Conservation (phyloP, 2,113 vertebrate genomes). For the Gambusia affinis region DNA sequence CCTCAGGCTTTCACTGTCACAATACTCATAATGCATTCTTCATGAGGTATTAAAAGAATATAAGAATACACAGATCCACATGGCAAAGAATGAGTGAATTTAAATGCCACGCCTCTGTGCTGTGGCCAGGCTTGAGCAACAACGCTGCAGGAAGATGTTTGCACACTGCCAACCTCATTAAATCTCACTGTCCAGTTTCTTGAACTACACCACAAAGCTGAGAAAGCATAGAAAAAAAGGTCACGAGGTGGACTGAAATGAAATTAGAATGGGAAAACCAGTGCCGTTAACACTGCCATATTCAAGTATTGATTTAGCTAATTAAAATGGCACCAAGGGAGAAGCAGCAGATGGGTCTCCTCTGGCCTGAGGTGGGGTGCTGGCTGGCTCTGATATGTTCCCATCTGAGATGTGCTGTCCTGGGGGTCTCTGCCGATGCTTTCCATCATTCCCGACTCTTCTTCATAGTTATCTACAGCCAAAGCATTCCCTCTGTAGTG, state of each 20-base stretch:
- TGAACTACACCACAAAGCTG: conserved; percentile 61
- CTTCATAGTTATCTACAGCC: conserved; percentile 54
- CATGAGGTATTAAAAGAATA: conserved; percentile 77
- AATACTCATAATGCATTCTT: conserved; percentile 71
- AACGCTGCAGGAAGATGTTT: conserved; percentile 71
- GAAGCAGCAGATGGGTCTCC: conserved; percentile 73
- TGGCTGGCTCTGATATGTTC: conserved; percentile 72
- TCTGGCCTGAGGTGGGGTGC: conserved; percentile 67
- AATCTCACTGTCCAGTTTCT: conserved; percentile 64
- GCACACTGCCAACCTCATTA: conserved; percentile 78
- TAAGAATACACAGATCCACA: conserved; percentile 68
- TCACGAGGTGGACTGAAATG: conserved; percentile 72
- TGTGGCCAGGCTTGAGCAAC: conserved; percentile 51
- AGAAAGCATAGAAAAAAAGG: conserved; percentile 72
- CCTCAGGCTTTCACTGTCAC: conserved; percentile 56
- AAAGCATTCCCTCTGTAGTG: conserved; percentile 44
- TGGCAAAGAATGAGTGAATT: conserved; percentile 69
- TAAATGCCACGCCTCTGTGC: conserved; percentile 72
- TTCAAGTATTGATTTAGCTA: conserved; percentile 78
- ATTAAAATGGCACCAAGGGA: conserved; percentile 80
- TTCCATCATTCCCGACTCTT: conserved; percentile 43
- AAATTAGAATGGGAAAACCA: conserved; percentile 70
- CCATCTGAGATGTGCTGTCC: conserved; percentile 67
- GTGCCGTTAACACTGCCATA: conserved; percentile 55
- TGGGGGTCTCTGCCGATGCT: conserved; percentile 54